Percentiles rank a stretch among this genome's conserved stretches.
These are phyloP conservation scores for Platichthys flesus DNA, from an alignment of 2,113 vertebrate species.

Conservation along the genomic window DNA sequence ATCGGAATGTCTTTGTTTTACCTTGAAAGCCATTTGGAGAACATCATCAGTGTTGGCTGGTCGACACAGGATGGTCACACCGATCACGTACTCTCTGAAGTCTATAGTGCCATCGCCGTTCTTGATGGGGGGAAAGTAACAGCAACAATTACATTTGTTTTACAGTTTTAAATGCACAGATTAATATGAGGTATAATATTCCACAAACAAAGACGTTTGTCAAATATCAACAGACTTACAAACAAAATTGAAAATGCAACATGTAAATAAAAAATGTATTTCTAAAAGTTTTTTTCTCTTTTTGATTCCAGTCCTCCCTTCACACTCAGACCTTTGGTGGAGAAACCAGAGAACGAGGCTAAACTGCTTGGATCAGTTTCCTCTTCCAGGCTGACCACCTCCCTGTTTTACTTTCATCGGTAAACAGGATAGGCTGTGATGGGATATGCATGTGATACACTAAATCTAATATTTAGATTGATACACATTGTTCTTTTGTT, in stretches of 20 bases:
- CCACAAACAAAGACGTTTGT: background rate
- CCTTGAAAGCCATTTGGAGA: conserved; percentile 93
- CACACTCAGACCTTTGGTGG: background rate
- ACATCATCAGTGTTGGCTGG: conserved; percentile 96
- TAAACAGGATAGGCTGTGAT: too few species aligned
- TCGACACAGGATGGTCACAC: conserved; percentile 92
- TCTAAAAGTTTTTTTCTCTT: too few species aligned
- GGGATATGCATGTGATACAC: too few species aligned
- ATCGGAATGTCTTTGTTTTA: conserved; percentile 53
- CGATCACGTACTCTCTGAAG: conserved; percentile 98
- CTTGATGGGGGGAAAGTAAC: conserved; percentile 72
- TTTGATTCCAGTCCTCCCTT: background rate
- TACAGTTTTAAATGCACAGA: background rate
- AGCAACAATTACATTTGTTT: background rate
- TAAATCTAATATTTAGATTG: too few species aligned
- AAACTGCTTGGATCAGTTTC: conserved; percentile 21
- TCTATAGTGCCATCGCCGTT: conserved; percentile 94
- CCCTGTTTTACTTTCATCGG: background rate
- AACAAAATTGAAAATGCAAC: too few species aligned
- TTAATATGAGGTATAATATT: background rate
- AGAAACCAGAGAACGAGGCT: background rate
- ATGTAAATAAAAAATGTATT: too few species aligned
- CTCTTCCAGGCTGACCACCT: background rate
- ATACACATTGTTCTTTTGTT: too few species aligned
- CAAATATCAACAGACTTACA: too few species aligned